Percentiles rank a stretch among this genome's conserved stretches.
phyloP scores from a whole-genome alignment of 2,113 vertebrate species.

The Solea solea region DNA sequence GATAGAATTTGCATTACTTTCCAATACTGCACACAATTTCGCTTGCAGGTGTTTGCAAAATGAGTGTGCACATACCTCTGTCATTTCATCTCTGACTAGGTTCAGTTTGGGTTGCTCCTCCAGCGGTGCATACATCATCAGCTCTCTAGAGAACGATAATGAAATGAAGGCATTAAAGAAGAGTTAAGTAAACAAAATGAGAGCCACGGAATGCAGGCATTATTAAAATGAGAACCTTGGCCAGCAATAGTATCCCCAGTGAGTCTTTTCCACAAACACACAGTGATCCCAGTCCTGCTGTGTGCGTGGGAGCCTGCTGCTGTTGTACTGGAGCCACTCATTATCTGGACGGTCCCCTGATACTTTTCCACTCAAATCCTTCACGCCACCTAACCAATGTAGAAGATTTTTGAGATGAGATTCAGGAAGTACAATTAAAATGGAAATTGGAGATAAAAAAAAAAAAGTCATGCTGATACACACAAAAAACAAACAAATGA shows the following conservation, averaged over 20 bases:
- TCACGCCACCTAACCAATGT: conserved; percentile 77
- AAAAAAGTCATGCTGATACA: background rate
- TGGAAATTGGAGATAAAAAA: background rate
- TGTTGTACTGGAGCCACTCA: conserved; percentile 93
- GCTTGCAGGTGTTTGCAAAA: background rate
- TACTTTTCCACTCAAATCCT: conserved; percentile 70
- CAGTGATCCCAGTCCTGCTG: conserved; percentile 89
- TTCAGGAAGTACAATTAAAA: background rate
- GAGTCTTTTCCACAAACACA: conserved; percentile 95
- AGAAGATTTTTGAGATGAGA: background rate
- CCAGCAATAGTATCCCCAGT: conserved; percentile 98
- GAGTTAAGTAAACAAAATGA: background rate
- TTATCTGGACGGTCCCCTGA: conserved; percentile 93
- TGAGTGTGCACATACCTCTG: conserved; percentile 82
- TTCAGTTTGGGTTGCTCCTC: conserved; percentile 92
- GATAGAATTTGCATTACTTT: background rate
- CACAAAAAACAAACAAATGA: background rate
- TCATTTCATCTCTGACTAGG: conserved; percentile 88
- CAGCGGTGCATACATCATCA: conserved; percentile 89
- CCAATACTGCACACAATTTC: background rate
- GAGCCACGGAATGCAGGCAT: background rate
- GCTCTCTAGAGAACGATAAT: conserved; percentile 79
- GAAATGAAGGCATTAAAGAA: background rate
- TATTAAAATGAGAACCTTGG: conserved; percentile 82
- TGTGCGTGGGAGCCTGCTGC: conserved; percentile 86